Evolutionary conservation across 2,888 invertebrate species (phyloP), one percentile per base, ranked within the genome.

Genomic region (Paralinhomoeus sp.): DNA sequence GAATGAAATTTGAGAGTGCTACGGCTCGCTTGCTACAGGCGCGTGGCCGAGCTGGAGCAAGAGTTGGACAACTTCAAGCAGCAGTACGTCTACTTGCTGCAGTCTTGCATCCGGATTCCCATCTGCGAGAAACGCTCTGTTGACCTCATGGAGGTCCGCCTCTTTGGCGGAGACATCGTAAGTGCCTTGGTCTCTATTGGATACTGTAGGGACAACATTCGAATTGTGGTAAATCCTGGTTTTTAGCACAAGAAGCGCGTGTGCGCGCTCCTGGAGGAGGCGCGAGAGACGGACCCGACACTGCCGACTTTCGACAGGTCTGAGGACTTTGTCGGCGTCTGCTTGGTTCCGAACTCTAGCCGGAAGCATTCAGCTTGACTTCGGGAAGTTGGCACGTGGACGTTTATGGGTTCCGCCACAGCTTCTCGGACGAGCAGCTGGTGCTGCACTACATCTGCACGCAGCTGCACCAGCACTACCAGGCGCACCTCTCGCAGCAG

Each of bases 381-480:
- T 55, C 55, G 27, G 55, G 57, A 3, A 61, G 61, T 42, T 57
- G n/a, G 18, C 68, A 70, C 54, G 66, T 70, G n/a, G 70, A 71
- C 52, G 56, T 57, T 5, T 66, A 67, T 50, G 70, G 70, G 9
- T 70, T 71, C 53, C 63, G 66, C 37, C 67, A 69, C 48, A 56
- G 53, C 34, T 65, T 66, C 51, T 54, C 56, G 18, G 64, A 65
- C 42, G 62, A 64, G 20, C 60, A 63, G 2, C 55, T 67, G 35
- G 58, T 67, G 23, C 54, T 70, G 21, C 69, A 71, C 52, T 70
- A 69, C 55, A 60, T 69, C 47, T 69, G 69, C 50, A 64, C 65
- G 24, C 67, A 69, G 49, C 58, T 70, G 18, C 58, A 62, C 40
- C 54, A 58, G 36, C 66, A 67, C 54, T 69, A 66, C 50, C 53